A percentile compares a stretch with the other conserved stretches of the same genome.
Evolutionary conservation across 2,888 invertebrate genomes (phyloP).

Genomic region (Arrhopalites spinosus): DNA sequence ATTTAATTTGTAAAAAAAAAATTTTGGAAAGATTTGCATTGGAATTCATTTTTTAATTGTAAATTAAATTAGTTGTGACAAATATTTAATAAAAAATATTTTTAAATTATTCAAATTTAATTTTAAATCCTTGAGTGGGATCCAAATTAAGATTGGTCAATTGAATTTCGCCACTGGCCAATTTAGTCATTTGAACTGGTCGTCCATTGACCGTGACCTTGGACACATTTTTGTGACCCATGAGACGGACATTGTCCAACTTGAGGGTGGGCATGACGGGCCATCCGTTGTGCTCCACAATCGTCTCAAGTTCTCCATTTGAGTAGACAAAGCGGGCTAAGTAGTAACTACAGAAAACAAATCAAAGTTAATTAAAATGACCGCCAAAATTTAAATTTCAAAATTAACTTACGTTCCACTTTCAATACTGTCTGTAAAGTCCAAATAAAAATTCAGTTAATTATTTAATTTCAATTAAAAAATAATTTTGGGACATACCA

Average conservation of each 20-base stretch:
- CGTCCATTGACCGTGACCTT: constrained; percentile 43
- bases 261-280: constrained; percentile 41
- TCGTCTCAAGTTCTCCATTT: constrained; percentile 28
- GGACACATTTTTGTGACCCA: no score
- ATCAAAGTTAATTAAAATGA: constrained; percentile 42
- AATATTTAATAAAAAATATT: no score
- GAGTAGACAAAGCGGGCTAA: constrained; percentile 37
- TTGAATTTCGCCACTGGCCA: constrained; percentile 47
- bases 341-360: constrained; percentile 49
- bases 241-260: constrained; percentile 44
- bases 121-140: constrained; percentile 36
- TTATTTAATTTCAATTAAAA: neutral
- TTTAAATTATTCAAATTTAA: constrained; percentile 27
- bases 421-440: constrained; percentile 44
- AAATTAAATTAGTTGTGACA: no score
- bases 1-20: no score
- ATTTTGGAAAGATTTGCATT: no score
- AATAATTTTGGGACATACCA: constrained; percentile 8
- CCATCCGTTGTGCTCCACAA: constrained; percentile 43
- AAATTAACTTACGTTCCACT: constrained; percentile 19
- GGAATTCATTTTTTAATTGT: no score
- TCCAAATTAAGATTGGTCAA: constrained; percentile 39
- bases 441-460: neutral
- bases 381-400: neutral
- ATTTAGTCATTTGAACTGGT: constrained; percentile 34